Evolutionary conservation across 2,888 invertebrate species (phyloP), one percentile per base, ranked within the genome.

Genomic region (Alsophila aescularia): DNA sequence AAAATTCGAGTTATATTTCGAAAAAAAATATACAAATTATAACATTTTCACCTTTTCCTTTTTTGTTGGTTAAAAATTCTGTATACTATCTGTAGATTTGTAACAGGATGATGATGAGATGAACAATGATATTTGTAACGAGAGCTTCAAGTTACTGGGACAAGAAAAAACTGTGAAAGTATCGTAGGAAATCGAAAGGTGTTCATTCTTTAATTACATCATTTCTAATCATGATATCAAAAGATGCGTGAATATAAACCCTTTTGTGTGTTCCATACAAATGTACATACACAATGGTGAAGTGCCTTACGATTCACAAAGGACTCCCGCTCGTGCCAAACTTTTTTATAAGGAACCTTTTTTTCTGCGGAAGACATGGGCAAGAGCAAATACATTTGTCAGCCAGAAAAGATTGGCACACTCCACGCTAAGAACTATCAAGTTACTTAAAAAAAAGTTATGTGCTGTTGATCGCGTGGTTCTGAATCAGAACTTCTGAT

Each of bases 361-460:
- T 54, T 48, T 49, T 6, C 7, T 65, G 62, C 87, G 88, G 88
- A 90, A 90, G 89, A 89, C 69, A 64, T 69, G 64, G 75, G 77
- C 79, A 81, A 83, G 83, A 83, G 86, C 83, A 88, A 87, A 90
- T 75, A 82, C 84, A 83, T 79, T 83, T 74, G 75, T 75, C 81
- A 79, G 82, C 77, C 79, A 86, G 86, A 88, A 88, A 81, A 81
- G 85, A 82, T 67, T 69, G 81, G 82, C 87, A 85, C 87, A 87
- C 88, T 86, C 83, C 85, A 78, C 52, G 64, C 81, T 85, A 86
- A 90, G 89, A 82, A 81, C 79, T 84, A 86, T 91, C 89, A 75
- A 69, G 81, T 91, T 90, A 87, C 90, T 87, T 84, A 27, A 13
- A 10, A 32, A 68, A 77, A 81, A 79, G 83, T 81, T 79, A 68